phyloP scores from a whole-genome alignment of 2,888 invertebrate species.

The Microchrysa polita region DNA sequence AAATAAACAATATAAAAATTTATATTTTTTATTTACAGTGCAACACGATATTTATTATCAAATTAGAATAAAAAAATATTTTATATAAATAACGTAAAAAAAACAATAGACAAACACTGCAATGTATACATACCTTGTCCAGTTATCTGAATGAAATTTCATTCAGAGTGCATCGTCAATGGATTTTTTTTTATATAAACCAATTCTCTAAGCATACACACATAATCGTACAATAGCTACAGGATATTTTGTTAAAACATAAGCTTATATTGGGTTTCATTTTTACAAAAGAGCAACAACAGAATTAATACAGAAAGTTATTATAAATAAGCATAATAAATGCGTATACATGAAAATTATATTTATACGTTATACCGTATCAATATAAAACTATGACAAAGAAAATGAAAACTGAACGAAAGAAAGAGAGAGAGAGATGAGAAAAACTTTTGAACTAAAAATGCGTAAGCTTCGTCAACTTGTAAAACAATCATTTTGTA shows the following conservation, averaged over 20 bases:
- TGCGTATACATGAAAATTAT: slow-evolving; percentile 24
- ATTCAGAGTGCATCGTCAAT: background rate
- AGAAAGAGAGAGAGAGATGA: background rate
- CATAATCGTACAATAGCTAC: slow-evolving; percentile 33
- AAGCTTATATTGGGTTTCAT: slow-evolving; percentile 50
- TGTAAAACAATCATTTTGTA: background rate
- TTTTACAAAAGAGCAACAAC: slow-evolving; percentile 32
- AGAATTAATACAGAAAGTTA: slow-evolving; percentile 7
- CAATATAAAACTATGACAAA: no score
- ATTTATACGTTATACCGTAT: slow-evolving; percentile 29
- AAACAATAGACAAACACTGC: slow-evolving; percentile 31
- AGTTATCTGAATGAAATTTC: background rate
- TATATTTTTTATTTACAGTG: slow-evolving; percentile 50
- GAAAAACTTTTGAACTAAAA: slow-evolving; percentile 32
- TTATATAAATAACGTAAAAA: slow-evolving; percentile 35
- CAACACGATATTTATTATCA: slow-evolving; percentile 37
- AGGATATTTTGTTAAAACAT: slow-evolving; percentile 41
- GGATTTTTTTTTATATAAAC: slow-evolving; percentile 36
- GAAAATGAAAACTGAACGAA: background rate
- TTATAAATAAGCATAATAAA: slow-evolving; percentile 9
- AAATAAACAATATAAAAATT: slow-evolving; percentile 28
- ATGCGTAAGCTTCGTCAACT: background rate
- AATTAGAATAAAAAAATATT: slow-evolving; percentile 13
- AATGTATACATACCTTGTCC: slow-evolving; percentile 12
- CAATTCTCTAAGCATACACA: slow-evolving; percentile 1